Evolutionary conservation across 2,797 vertebrate genomes (phyloP), one percentile per base, ranked within the genome.

Genomic region (Poeciliopsis turneri): DNA sequence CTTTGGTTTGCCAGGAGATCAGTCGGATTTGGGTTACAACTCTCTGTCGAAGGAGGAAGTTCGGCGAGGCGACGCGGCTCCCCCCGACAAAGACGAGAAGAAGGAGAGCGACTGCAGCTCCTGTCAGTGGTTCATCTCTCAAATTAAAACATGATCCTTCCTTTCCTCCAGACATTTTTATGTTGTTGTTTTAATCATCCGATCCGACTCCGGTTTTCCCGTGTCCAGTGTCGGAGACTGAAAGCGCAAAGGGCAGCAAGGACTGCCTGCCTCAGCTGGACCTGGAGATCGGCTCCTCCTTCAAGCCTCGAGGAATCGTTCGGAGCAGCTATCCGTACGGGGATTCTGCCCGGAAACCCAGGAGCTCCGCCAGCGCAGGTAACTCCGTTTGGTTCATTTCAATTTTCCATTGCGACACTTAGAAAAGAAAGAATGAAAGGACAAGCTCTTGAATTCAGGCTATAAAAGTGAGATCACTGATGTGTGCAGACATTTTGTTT

Each of bases 11-110:
- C 5, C 36, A 99, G 98, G 96, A 78, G 97, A 97, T 70, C 97
- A 97, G 87, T 96, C 97, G 82, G 97, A 99, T 89, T 85, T 97
- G 84, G 97, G 97, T 73, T 98, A 96, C 82, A 97, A 97, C 92
- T 96, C 96, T 9, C 91, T 98, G 81, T 96, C 97, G 87, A 99
- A 97, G 90, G 98, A 98, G 88, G 97, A 97, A 92, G 94, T 96
- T 77, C 96, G 95, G 82, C 95, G 97, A 94, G 97, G 96, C 55
- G 95, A 95, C 89, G 77, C 84, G 66, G 85, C 88, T 2, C 39
- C 79, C 85, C 94, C 92, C 46, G 95, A 96, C 87, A 95, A 95
- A 87, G 97, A 96, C 70, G 96, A 97, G 86, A 96, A 96, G 90
- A 97, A 96, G 92, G 97, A 97, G 88, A 98, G 97, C 81, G 97